Conservation (phyloP, 1,140 invertebrate species). For the Atopsyche davidsoni region DNA sequence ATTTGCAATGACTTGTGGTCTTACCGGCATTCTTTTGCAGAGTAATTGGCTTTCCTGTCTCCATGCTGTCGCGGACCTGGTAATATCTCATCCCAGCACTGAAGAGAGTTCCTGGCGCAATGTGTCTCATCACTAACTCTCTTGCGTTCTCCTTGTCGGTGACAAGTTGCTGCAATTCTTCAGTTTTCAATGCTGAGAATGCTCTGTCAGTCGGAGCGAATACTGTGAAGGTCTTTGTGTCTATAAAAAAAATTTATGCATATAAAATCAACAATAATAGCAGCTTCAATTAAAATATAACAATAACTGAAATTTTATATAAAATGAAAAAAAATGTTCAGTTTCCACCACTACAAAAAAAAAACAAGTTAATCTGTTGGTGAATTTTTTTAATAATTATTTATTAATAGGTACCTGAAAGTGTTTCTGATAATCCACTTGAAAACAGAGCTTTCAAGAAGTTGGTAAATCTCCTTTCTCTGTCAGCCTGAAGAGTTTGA, state of each 20-base stretch:
- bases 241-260: constrained; percentile 38
- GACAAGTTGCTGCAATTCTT: constrained; percentile 54
- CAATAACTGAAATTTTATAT: too few species aligned
- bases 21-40: constrained; percentile 72
- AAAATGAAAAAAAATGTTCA: too few species aligned
- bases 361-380: too few species aligned
- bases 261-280: too few species aligned
- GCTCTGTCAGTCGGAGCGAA: constrained; percentile 80
- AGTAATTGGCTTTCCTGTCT: constrained; percentile 57
- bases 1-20: too few species aligned
- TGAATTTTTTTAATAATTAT: constrained; percentile 4
- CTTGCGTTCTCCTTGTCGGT: constrained; percentile 59
- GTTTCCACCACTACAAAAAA: too few species aligned
- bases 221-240: constrained; percentile 74
- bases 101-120: constrained; percentile 70
- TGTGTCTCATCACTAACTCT: constrained; percentile 70
- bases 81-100: constrained; percentile 80
- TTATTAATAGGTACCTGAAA: constrained; percentile 51
- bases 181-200: constrained; percentile 59
- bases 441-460: constrained; percentile 70
- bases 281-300: too few species aligned
- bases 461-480: constrained; percentile 69
- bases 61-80: constrained; percentile 70
- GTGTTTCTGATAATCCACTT: constrained; percentile 66
- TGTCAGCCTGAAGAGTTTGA: constrained; percentile 73